These are phyloP conservation scores for Campopleginae sp. DNA, from an alignment of 2,888 invertebrate genomes.

Conservation along the genomic window DNA sequence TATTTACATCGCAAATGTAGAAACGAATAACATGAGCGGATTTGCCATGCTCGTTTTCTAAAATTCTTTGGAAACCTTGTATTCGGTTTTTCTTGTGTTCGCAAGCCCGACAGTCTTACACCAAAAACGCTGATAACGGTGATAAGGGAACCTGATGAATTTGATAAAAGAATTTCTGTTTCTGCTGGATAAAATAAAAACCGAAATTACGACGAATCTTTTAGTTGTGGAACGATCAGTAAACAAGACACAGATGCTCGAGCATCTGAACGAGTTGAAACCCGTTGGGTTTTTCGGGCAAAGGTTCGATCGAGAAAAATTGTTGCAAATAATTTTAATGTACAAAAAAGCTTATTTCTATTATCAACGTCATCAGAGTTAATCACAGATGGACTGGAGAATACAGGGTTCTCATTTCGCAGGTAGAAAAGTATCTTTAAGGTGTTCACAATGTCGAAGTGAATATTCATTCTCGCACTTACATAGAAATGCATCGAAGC, in stretches of 20 bases:
- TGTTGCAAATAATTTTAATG: background rate
- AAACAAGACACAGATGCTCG: background rate
- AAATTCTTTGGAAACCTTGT: slow-evolving; percentile 58
- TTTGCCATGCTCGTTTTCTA: slow-evolving; percentile 7
- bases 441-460: slow-evolving; percentile 36
- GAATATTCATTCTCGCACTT: slow-evolving; percentile 58
- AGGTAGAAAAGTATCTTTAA: slow-evolving; percentile 18
- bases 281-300: background rate
- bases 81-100: slow-evolving; percentile 15
- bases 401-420: slow-evolving; percentile 13
- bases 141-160: slow-evolving; percentile 41
- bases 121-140: slow-evolving; percentile 23
- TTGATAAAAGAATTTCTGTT: slow-evolving; percentile 37
- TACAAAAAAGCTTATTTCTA: too few relatives aligned
- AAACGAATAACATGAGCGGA: slow-evolving; percentile 25
- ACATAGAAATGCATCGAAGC: slow-evolving; percentile 60
- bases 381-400: background rate
- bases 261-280: background rate
- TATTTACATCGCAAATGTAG: slow-evolving; percentile 9
- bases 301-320: background rate
- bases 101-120: background rate
- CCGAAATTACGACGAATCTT: slow-evolving; percentile 2
- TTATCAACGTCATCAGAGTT: background rate
- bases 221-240: background rate
- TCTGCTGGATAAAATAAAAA: slow-evolving; percentile 45